These are phyloP conservation scores for Camelus dromedarius DNA, from an alignment of 2,113 vertebrate genomes.

Conservation along the genomic window DNA sequence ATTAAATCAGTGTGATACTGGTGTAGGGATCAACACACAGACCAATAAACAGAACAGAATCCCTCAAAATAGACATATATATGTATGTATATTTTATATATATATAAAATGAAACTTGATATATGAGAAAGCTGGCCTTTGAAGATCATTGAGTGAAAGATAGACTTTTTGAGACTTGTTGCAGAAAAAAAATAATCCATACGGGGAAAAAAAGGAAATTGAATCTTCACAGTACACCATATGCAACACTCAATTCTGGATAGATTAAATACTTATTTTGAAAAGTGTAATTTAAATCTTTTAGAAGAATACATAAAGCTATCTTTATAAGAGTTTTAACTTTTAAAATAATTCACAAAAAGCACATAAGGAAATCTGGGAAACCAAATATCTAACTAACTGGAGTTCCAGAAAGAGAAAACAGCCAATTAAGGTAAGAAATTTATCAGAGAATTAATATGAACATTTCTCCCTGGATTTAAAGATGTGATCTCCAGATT, in stretches of 20 bases:
- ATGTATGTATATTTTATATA: not conserved
- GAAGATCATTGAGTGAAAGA: not conserved
- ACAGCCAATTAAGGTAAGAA: not conserved
- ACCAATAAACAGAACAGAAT: not conserved
- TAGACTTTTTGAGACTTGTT: not conserved
- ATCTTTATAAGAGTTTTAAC: not conserved
- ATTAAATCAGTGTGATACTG: not conserved
- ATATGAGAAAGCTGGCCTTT: not conserved
- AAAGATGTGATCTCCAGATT: not conserved
- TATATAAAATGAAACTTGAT: not conserved
- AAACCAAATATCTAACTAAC: not conserved
- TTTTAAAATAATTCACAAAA: slow-evolving; percentile 11
- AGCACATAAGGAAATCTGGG: not conserved
- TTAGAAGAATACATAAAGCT: not conserved
- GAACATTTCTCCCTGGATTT: not conserved
- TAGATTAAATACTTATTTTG: not conserved
- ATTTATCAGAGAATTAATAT: not conserved
- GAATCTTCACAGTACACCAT: not conserved
- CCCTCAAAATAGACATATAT: not conserved
- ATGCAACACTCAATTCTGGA: not conserved
- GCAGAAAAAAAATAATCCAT: not conserved
- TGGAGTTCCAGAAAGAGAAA: not conserved
- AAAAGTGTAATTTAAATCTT: not conserved
- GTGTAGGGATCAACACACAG: not conserved
- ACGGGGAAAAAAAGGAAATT: not conserved